These are phyloP conservation scores for Pteronotus mesoamericanus DNA, from an alignment of 2,797 vertebrate genomes.

Conservation along the genomic window DNA sequence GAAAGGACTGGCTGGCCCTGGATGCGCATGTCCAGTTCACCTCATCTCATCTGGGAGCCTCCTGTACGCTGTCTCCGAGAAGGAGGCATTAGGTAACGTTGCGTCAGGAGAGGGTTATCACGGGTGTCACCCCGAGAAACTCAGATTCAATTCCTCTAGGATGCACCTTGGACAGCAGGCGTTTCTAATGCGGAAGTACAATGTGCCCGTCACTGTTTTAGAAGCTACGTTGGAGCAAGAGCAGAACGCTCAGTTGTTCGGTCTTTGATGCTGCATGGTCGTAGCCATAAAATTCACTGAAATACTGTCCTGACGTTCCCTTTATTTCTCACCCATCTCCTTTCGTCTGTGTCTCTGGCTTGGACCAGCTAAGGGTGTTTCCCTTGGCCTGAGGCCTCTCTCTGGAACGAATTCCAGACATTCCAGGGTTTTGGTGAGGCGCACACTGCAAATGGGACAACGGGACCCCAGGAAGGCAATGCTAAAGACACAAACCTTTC, in stretches of 20 bases:
- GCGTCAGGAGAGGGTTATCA: neutral
- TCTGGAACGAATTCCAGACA: rapidly evolving
- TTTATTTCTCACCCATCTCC: neutral
- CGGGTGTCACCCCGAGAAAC: neutral
- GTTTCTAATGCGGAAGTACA: neutral
- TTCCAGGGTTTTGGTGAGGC: neutral
- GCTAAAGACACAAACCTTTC: neutral
- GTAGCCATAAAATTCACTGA: neutral
- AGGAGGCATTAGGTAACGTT: neutral
- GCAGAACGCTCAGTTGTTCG: rapidly evolving
- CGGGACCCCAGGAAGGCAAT: neutral
- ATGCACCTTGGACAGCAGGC: neutral
- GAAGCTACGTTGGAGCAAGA: neutral
- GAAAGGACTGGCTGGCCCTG: neutral
- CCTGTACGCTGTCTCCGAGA: neutral
- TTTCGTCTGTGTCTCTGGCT: neutral
- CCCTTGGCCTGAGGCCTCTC: neutral
- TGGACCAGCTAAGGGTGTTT: neutral
- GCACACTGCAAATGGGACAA: neutral
- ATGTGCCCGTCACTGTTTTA: neutral
- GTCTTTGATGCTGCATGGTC: neutral
- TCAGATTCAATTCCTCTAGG: neutral
- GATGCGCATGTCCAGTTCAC: neutral
- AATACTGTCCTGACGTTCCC: no score
- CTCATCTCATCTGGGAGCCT: neutral